phyloP scores from a whole-genome alignment of 2,888 invertebrate genomes.

The Eupsilia transversa region DNA sequence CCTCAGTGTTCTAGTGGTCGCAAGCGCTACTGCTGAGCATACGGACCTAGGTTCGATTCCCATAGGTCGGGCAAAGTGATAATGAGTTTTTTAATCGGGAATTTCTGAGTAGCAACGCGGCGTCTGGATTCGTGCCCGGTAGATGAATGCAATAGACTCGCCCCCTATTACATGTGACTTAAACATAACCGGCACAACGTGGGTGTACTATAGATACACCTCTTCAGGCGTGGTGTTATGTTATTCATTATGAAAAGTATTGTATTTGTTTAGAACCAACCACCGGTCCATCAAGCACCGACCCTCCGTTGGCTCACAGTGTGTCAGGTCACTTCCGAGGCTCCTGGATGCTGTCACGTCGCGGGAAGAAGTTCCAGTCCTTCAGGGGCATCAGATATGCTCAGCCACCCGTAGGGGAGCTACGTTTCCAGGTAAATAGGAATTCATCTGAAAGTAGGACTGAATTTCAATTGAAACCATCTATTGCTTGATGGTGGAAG shows the following conservation, averaged over 20 bases:
- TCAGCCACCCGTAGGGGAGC: constrained; percentile 79
- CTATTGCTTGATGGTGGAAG: neutral
- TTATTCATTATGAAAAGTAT: neutral
- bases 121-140: neutral
- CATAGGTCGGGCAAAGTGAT: neutral
- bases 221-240: neutral
- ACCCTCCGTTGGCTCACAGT: constrained; percentile 56
- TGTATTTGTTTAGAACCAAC: neutral
- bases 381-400: constrained; percentile 87
- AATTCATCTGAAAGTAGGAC: neutral
- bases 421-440: constrained; percentile 80
- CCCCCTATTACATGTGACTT: neutral
- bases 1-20: too few relatives aligned
- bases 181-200: neutral
- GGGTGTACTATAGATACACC: neutral
- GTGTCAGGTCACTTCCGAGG: constrained; percentile 81
- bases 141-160: neutral
- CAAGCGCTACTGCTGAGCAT: too few relatives aligned
- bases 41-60: neutral
- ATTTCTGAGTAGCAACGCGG: neutral
- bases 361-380: constrained; percentile 79
- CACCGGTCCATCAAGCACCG: neutral
- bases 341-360: constrained; percentile 78
- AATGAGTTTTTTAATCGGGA: neutral
- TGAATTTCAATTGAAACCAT: neutral